Evolutionary conservation across 1,140 invertebrate species (phyloP), one percentile per base, ranked within the genome.

Genomic region (Coptotermes formosanus): DNA sequence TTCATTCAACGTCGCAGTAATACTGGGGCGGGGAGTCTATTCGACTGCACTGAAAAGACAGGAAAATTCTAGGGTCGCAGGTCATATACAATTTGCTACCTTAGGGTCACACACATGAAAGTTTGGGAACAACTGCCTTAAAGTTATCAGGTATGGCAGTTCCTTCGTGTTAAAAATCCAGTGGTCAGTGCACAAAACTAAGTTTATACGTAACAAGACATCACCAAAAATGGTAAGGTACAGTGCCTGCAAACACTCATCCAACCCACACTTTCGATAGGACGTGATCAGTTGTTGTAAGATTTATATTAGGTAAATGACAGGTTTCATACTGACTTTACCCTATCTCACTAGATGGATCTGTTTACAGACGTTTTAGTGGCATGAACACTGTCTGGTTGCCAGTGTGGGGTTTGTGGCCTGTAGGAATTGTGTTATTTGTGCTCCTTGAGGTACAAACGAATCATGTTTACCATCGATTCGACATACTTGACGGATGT

Each of bases 271-370:
- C 38, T 38, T 38, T 4, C 38, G 38, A 25, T 30, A 30, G 25
- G 25, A 30, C 25, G 64, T 75, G 64, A 75, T 75, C 25, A 30
- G 19, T 64, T 25, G n/a, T n/a, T 30, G 3, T 6, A 75, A n/a
- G 64, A 75, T 75, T 75, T 75, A 75, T 30, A 30, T 75, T 75
- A 75, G 25, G 64, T 75, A 75, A 75, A 75, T 75, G 25, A 75
- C 25, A 25, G 64, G 64, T 75, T 75, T 9, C 25, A 2, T 75
- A 30, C 25, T n/a, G 25, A 16, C 25, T 75, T 21, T 12, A 8
- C 12, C 25, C 64, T 75, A 30, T 75, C 64, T 7, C 6, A 9
- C 9, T 75, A 75, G 64, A 75, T 75, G 7, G 38, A 75, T 75
- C 25, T 9, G 64, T 75, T 25, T 75, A 75, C 25, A 75, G n/a